These are phyloP conservation scores for Drosophila atroscutellata DNA, from an alignment of 2,888 invertebrate species.

Conservation along the genomic window DNA sequence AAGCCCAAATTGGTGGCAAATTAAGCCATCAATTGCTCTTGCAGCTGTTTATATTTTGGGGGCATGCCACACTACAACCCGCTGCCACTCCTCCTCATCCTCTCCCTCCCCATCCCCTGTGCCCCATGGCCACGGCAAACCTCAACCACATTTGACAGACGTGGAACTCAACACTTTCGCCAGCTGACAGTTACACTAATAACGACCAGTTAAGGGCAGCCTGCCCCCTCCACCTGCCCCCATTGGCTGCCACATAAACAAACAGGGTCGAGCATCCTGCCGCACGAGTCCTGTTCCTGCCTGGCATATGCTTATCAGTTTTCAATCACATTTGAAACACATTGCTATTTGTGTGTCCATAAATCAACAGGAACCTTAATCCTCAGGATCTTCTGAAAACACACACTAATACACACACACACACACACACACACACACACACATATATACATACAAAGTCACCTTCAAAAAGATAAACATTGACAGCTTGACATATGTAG, in stretches of 20 bases:
- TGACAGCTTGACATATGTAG: constrained; percentile 80
- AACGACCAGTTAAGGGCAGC: constrained; percentile 36
- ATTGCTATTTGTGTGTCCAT: constrained; percentile 73
- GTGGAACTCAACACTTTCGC: constrained; percentile 77
- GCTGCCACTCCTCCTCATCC: background rate
- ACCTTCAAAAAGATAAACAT: constrained; percentile 75
- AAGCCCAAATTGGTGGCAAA: constrained; percentile 80
- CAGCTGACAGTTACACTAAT: constrained; percentile 79
- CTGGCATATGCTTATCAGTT: constrained; percentile 71
- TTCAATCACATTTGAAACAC: constrained; percentile 78
- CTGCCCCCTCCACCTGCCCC: background rate
- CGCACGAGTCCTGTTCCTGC: constrained; percentile 34
- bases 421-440: constrained; percentile 3
- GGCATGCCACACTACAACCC: background rate
- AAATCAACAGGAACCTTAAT: constrained; percentile 76
- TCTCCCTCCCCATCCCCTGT: too few species aligned
- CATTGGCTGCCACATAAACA: constrained; percentile 44
- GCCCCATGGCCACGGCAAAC: constrained; percentile 22
- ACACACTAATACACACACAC: constrained; percentile 16
- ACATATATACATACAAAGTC: constrained; percentile 39
- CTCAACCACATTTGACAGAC: constrained; percentile 74
- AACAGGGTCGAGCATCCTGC: constrained; percentile 43
- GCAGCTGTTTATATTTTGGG: constrained; percentile 57
- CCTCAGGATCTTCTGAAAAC: constrained; percentile 55
- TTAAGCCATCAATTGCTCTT: constrained; percentile 69